Evolutionary conservation across 2,797 vertebrate species (phyloP).

Genomic region (Adelosebastes latens): DNA sequence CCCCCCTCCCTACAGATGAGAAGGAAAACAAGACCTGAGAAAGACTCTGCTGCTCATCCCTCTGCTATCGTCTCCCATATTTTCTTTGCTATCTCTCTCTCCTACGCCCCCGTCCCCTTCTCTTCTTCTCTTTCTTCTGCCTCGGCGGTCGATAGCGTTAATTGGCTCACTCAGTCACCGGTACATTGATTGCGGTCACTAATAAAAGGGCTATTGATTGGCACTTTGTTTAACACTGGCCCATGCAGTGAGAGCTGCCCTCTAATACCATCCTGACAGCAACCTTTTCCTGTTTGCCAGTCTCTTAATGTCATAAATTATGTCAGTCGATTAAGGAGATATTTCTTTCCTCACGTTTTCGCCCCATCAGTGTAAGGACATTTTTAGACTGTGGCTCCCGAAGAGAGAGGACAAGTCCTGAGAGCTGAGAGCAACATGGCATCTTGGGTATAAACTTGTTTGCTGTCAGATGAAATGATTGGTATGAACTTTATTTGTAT

Average conservation of each 20-base stretch:
- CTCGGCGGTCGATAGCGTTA: constrained; percentile 85
- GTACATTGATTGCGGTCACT: constrained; percentile 89
- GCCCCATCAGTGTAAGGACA: constrained; percentile 39
- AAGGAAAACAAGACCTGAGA: constrained; percentile 75
- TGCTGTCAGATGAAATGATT: constrained; percentile 3
- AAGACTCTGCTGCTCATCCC: constrained; percentile 83
- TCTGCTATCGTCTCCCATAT: constrained; percentile 59
- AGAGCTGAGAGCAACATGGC: background rate
- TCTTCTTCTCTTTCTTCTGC: constrained; percentile 50
- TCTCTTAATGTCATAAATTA: constrained; percentile 85
- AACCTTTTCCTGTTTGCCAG: constrained; percentile 86
- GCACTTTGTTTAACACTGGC: constrained; percentile 86
- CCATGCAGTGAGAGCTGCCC: constrained; percentile 80
- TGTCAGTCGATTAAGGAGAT: constrained; percentile 74
- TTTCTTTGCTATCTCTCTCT: constrained; percentile 53
- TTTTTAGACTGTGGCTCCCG: constrained; percentile 13
- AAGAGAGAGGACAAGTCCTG: constrained; percentile 6
- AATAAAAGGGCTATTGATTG: constrained; percentile 91
- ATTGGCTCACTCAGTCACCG: constrained; percentile 89
- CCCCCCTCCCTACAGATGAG: constrained; percentile 51
- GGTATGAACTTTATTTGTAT: background rate
- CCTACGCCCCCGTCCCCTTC: constrained; percentile 27
- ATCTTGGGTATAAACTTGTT: background rate
- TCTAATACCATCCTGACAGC: constrained; percentile 86
- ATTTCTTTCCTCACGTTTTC: constrained; percentile 44